Percentiles rank a stretch among this genome's conserved stretches.
These are phyloP conservation scores for Alsophila aescularia DNA, from an alignment of 2,888 invertebrate species.

Conservation along the genomic window DNA sequence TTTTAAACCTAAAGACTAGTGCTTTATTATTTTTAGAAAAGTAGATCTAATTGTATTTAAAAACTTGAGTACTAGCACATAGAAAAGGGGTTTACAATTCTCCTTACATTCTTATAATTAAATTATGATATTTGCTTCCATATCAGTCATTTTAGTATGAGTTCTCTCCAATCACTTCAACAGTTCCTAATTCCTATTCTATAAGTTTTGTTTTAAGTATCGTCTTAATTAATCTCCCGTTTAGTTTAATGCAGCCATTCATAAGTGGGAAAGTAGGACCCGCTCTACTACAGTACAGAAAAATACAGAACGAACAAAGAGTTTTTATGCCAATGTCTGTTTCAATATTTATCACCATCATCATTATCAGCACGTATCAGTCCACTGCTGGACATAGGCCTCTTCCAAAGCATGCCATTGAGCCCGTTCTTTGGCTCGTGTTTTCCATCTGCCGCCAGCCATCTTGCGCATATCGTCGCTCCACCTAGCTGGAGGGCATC, in stretches of 20 bases:
- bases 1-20: slow-evolving; percentile 28
- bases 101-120: slow-evolving; percentile 6
- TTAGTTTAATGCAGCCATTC: neutral
- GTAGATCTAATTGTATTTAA: neutral
- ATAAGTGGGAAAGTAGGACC: too few species aligned
- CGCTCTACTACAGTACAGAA: too few species aligned
- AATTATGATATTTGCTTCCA: slow-evolving; percentile 3
- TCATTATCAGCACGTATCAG: too few species aligned
- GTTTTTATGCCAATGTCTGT: too few species aligned
- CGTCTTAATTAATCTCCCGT: neutral
- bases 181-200: neutral
- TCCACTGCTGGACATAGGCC: too few species aligned
- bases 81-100: neutral
- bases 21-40: slow-evolving; percentile 12
- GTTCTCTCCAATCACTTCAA: neutral
- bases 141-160: slow-evolving; percentile 22
- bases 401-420: too few species aligned
- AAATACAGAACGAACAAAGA: too few species aligned
- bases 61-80: neutral
- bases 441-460: too few species aligned
- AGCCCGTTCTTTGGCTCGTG: too few species aligned
- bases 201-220: neutral
- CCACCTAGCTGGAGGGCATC: too few species aligned
- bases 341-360: too few species aligned
- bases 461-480: too few species aligned